phyloP scores from a whole-genome alignment of 1,140 invertebrate species.

The Leptinotarsa lineolata region DNA sequence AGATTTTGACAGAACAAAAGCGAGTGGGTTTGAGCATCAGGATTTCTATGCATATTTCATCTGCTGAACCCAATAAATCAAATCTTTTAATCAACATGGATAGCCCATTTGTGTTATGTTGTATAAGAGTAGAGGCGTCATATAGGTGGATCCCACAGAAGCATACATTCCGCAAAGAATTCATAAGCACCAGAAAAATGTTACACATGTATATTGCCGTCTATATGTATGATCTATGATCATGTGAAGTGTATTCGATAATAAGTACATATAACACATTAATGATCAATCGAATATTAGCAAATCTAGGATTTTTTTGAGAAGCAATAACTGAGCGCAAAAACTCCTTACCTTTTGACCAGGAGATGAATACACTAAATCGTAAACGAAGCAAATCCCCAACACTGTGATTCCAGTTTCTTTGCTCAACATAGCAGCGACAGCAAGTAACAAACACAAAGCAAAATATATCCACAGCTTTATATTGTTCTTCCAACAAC shows the following conservation, averaged over 20 bases:
- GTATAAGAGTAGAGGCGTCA: no score
- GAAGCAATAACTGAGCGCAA: neutral
- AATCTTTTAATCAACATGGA: no score
- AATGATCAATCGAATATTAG: neutral
- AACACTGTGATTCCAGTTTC: constrained; percentile 92
- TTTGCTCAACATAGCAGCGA: constrained; percentile 80
- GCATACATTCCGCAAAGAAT: no score
- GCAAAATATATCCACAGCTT: constrained; percentile 63
- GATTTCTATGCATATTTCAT: no score
- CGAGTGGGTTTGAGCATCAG: no score
- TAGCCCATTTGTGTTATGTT: no score
- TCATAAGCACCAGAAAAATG: no score
- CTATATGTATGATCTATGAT: neutral
- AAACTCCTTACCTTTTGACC: constrained; percentile 34
- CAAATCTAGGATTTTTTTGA: neutral
- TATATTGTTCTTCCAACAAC: constrained; percentile 54
- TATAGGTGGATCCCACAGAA: no score
- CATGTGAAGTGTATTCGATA: neutral
- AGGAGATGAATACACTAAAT: constrained; percentile 56
- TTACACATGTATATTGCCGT: no score
- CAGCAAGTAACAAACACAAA: constrained; percentile 63
- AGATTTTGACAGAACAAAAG: no score
- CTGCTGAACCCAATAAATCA: no score
- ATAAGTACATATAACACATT: neutral
- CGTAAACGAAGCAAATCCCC: constrained; percentile 83